These are phyloP conservation scores for Oligia strigilis DNA, from an alignment of 2,888 invertebrate genomes.

Conservation along the genomic window DNA sequence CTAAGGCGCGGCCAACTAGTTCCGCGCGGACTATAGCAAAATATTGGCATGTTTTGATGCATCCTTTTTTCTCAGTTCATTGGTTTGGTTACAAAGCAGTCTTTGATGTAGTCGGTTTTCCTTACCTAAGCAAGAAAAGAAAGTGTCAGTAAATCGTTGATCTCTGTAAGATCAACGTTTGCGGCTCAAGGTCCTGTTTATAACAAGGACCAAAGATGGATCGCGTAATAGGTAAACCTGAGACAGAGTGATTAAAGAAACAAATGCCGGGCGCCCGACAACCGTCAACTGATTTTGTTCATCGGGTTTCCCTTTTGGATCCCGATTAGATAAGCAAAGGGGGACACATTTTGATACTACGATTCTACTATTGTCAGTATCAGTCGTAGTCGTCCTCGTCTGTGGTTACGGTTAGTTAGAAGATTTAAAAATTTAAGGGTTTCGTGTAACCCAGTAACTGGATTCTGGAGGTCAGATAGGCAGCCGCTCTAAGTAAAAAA, in stretches of 20 bases:
- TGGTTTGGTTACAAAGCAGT: constrained; percentile 3
- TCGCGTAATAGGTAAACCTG: background rate
- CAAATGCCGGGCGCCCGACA: background rate
- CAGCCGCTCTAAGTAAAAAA: background rate
- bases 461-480: background rate
- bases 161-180: background rate
- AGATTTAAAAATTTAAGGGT: background rate
- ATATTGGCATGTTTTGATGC: constrained; percentile 17
- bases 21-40: background rate
- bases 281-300: background rate
- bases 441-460: background rate
- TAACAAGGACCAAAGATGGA: background rate
- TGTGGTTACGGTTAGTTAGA: background rate
- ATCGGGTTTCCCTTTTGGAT: background rate
- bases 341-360: background rate
- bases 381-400: no score
- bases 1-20: no score
- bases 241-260: constrained; percentile 18
- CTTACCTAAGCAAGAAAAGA: background rate
- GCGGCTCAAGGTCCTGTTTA: background rate
- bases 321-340: background rate
- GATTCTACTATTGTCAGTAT: background rate
- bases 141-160: background rate
- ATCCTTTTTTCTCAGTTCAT: background rate
- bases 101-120: background rate